Evolutionary conservation across 2,888 invertebrate species (phyloP), one percentile per base, ranked within the genome.

Genomic region (Lepidocyrtoides sp.): DNA sequence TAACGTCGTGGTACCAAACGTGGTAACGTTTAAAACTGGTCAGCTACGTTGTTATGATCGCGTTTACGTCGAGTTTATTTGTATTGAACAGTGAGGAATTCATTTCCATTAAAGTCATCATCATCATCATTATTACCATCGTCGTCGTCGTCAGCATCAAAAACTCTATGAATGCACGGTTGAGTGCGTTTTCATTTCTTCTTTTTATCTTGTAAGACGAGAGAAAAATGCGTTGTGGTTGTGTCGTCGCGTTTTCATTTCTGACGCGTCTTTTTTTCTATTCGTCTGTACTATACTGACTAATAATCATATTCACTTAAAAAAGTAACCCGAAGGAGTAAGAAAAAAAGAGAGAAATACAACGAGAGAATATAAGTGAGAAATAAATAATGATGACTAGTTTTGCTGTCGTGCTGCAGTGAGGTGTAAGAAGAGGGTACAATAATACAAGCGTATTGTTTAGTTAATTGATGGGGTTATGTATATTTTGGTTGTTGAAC

Each of bases 401-500:
- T 89, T 89, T 60, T 32, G 44, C 17, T n/a, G n/a, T n/a, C n/a
- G n/a, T 54, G 41, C 41, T 41, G 41, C 8, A 69, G 20, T 44
- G 72, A 17, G 12, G 77, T n/a, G 5, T 8, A 51, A 29, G 12
- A 17, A 10, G 69, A n/a, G 20, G n/a, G 12, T 20, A 17, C 2
- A 3, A 36, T 20, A 32, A 72, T 44, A 44, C 72, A 72, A 82
- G 81, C 44, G 48, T 69, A 77, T 85, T 90, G 77, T 66, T 79
- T 10, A 85, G 77, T 79, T 84, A 84, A 83, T 84, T 90, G 90
- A 90, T 86, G 86, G 66, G 81, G 85, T 81, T 86, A 91, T 91
- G 81, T 86, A 91, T 81, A 85, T 91, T 85, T 91, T 91, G 90
- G 54, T 90, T 85, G 90, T 85, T 89, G 90, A 85, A 85, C 84